These are phyloP conservation scores for Camponotus pennsylvanicus DNA, from an alignment of 1,140 invertebrate genomes.

Conservation along the genomic window DNA sequence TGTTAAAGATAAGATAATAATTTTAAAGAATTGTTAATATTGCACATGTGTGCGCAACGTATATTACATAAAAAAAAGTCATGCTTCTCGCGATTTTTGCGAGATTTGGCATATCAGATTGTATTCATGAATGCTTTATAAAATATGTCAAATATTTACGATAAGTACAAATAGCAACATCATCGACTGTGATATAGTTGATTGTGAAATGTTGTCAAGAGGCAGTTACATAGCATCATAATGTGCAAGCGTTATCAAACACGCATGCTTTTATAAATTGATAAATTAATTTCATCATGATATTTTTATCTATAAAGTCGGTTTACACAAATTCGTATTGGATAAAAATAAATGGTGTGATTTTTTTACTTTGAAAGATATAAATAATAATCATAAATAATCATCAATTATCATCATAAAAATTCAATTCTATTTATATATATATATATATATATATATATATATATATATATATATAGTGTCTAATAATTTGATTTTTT, in stretches of 20 bases:
- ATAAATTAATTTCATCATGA: conserved; percentile 42
- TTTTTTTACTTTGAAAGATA: neutral
- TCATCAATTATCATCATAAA: too few species aligned
- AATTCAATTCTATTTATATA: neutral
- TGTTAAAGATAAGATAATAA: neutral
- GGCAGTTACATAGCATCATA: neutral
- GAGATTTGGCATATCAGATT: neutral
- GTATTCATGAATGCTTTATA: neutral
- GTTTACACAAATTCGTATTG: neutral
- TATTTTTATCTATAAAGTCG: neutral
- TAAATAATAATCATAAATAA: neutral
- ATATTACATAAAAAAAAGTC: neutral
- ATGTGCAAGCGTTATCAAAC: conserved; percentile 34
- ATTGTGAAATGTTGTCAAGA: conserved; percentile 22
- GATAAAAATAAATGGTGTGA: neutral
- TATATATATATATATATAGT: too few species aligned
- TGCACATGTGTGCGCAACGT: neutral
- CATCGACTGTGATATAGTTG: neutral
- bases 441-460: too few species aligned
- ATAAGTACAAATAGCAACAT: conserved; percentile 34
- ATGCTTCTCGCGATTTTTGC: neutral
- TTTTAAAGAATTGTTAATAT: too few species aligned
- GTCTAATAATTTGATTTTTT: too few species aligned
- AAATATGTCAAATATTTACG: conserved; percentile 34
- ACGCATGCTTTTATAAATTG: neutral